Evolutionary conservation across 2,113 vertebrate species (phyloP), one percentile per base, ranked within the genome.

Genomic region (Archocentrus centrarchus): DNA sequence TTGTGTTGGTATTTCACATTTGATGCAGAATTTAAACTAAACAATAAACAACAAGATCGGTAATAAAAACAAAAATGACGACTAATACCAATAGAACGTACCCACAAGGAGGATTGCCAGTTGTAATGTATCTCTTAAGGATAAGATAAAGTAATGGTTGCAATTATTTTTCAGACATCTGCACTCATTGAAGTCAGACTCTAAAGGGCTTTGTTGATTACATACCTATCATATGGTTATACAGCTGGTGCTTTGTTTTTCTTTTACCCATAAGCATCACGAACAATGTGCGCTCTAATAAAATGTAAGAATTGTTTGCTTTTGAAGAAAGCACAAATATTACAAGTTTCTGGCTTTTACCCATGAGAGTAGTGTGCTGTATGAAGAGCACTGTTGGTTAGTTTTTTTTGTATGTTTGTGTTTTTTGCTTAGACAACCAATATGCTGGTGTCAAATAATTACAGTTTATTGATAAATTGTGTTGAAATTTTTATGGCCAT

Each of bases 191-290:
- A 50, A 24, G 24, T 39, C 27, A n/a, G 27, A 77, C 47, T 81
- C 17, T 83, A 44, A 62, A 79, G 47, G 60, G 64, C 11, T 59
- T 60, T 79, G 77, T 85, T 80, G n/a, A 81, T 82, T 41, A n/a
- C 41, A 75, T 17, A 86, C 24, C 13, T 64, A 17, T 91, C 64
- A 83, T 82, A 41, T 89, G 75, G 50, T 59, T 50, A 9, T 50
- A 44, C 83, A 88, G 86, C 70, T 82, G 83, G 32, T 82, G 24
- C 61, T 86, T 86, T 84, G 41, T 77, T 88, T 77, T 57, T 53
- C 75, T 83, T 32, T 73, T 44, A 80, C 50, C 81, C 39, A 6
- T 27, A 35, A 1, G 20, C 35, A 57, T 85, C n/a, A 62, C 60
- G 41, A 66, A 78, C 6, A 35, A 24, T 59, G 41, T 59, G 17